Evolutionary conservation across 2,113 vertebrate genomes (phyloP).

Genomic region (Heterocephalus glaber): DNA sequence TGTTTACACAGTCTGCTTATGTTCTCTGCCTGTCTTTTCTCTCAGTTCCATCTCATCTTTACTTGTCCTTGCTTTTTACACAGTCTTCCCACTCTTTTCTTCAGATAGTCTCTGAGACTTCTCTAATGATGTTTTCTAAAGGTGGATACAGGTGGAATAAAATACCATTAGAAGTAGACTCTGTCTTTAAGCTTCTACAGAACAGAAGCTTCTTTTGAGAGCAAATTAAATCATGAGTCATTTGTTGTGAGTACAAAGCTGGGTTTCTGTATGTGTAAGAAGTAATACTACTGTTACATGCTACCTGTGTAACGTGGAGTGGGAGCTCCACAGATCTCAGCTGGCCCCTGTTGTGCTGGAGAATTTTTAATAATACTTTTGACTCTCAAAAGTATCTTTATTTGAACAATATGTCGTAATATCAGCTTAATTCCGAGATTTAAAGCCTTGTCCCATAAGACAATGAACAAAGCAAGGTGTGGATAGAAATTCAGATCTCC

Average conservation of each 20-base stretch:
- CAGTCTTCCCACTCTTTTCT: background rate
- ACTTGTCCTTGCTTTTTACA: background rate
- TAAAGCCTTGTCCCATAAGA: background rate
- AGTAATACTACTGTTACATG: background rate
- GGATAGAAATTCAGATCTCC: background rate
- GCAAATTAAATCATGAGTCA: background rate
- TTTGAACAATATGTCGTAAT: background rate
- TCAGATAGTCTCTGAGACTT: background rate
- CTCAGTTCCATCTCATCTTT: background rate
- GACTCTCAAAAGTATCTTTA: background rate
- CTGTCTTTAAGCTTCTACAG: background rate
- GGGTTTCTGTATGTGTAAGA: background rate
- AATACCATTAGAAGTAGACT: background rate
- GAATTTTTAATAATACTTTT: background rate
- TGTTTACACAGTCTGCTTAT: rapidly evolving
- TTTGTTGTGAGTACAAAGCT: background rate
- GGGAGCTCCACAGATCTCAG: background rate
- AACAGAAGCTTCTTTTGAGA: background rate
- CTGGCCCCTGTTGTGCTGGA: background rate
- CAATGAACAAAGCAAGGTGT: background rate
- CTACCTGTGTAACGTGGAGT: background rate
- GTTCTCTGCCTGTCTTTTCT: background rate
- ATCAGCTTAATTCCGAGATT: background rate
- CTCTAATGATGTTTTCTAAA: background rate
- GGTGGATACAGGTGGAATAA: background rate